These are phyloP conservation scores for Cacatua alba DNA, from an alignment of 2,113 vertebrate genomes.

Conservation along the genomic window DNA sequence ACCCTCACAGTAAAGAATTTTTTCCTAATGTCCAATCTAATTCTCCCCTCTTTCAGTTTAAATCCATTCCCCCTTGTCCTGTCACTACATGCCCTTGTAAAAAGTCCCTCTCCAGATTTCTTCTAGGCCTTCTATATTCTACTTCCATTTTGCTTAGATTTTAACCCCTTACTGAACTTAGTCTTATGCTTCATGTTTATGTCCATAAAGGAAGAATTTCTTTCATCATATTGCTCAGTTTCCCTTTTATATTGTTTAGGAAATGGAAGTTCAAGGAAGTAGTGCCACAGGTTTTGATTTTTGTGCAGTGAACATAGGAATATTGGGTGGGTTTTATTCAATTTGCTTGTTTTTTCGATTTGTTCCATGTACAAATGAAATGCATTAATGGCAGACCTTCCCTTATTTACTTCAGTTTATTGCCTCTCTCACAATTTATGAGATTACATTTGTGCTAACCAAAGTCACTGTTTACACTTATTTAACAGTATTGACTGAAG, in stretches of 20 bases:
- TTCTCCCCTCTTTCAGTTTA: not conserved
- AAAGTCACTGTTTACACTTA: constrained; percentile 68
- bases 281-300: not conserved
- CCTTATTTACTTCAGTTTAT: constrained; percentile 65
- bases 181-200: not conserved
- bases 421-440: constrained; percentile 17
- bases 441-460: constrained; percentile 48
- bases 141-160: not conserved
- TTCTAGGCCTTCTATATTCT: not conserved
- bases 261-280: constrained; percentile 39
- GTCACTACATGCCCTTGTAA: not conserved
- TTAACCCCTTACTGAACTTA: not conserved
- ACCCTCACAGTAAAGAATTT: not conserved
- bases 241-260: constrained; percentile 41
- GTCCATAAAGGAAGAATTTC: not conserved
- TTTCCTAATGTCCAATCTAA: not conserved
- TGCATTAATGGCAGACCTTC: not conserved
- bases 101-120: not conserved
- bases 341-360: not conserved
- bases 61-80: not conserved
- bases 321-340: accelerated
- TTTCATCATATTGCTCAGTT: constrained; percentile 19
- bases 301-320: not conserved
- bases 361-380: constrained; percentile 48
- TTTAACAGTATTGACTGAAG: constrained; percentile 75